Base-by-base conservation (phyloP, 1,140 invertebrate species). In the Drosophila orosa region DNA sequence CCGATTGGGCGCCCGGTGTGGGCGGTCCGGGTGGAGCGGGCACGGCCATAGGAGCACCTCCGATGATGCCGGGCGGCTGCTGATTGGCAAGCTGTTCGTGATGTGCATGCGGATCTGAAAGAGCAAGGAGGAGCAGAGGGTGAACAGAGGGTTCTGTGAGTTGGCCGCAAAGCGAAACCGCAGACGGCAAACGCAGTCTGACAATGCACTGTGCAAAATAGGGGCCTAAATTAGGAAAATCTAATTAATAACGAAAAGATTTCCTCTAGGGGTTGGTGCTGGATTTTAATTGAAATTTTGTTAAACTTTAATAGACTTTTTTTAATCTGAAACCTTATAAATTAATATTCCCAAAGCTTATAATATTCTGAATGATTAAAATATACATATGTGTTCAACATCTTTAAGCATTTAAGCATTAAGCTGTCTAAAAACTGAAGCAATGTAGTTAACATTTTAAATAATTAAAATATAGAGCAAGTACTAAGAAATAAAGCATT, bases 51-150 rank as follows among this genome's bases (percentile, higher is more conserved):
- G 84, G 72, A 39, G 90, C 90, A 59, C 86, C 90, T n/a, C 90
- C 86, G 57, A 90, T 91, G 56, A 91, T 91, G 74, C 89, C 89
- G 56, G 89, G 89, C 69, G 89, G 90, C 74, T 91, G 90, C 86
- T 91, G 90, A 90, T 90, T 91, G 76, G 90, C 77, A 74, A 91
- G 76, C 66, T 91, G 90, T 85, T 91, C 90, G 78, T 91, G 90
- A 91, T 91, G 90, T 86, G 90, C 74, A 90, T 91, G 90, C 50
- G 83, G 75, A 90, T 91, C 90, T 91, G 63, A 33, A 73, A 75
- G 55, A 52, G 29, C 29, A 12, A 48, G 13, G 29, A 17, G 57
- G 15, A 42, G 42, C 13, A 25, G n/a, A 31, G 17, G 22, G 22
- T 45, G 42, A 24, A 40, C 45, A 9, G 25, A 27, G 37, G 15